Conservation (phyloP, 2,113 vertebrate genomes). For the Sphyrna mokarran region DNA sequence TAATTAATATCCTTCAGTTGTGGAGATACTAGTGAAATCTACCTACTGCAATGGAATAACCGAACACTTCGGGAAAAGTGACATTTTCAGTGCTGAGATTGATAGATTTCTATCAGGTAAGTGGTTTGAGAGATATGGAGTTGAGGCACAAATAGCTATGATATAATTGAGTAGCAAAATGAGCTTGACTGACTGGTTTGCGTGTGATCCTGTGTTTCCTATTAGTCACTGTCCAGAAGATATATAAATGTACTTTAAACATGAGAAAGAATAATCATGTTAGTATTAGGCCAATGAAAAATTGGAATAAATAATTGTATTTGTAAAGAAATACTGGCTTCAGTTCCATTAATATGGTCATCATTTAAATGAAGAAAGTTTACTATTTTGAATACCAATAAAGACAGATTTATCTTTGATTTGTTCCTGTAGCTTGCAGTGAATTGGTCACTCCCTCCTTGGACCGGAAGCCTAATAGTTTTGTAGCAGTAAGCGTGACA, state of each 20-base stretch:
- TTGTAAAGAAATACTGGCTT: not conserved
- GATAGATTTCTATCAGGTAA: not conserved
- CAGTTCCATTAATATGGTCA: not conserved
- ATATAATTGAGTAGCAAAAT: not conserved
- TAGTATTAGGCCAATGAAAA: not conserved
- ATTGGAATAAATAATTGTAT: not conserved
- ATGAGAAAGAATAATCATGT: not conserved
- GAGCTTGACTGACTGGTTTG: not conserved
- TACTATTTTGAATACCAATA: not conserved
- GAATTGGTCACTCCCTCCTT: slow-evolving; percentile 79
- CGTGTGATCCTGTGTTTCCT: not conserved
- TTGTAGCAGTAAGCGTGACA: slow-evolving; percentile 92
- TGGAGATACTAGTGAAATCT: not conserved
- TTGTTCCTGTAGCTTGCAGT: slow-evolving; percentile 68
- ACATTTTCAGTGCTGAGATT: not conserved
- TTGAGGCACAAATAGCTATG: not conserved
- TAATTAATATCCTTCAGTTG: not conserved
- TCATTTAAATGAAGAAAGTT: not conserved
- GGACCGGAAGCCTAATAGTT: slow-evolving; percentile 94
- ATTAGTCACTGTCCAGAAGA: not conserved
- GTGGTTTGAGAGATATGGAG: not conserved
- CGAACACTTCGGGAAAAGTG: not conserved
- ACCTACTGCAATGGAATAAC: not conserved
- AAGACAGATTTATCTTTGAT: not conserved
- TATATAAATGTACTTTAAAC: not conserved